phyloP scores from a whole-genome alignment of 2,888 invertebrate species.

The Sphecodes monilicornis region DNA sequence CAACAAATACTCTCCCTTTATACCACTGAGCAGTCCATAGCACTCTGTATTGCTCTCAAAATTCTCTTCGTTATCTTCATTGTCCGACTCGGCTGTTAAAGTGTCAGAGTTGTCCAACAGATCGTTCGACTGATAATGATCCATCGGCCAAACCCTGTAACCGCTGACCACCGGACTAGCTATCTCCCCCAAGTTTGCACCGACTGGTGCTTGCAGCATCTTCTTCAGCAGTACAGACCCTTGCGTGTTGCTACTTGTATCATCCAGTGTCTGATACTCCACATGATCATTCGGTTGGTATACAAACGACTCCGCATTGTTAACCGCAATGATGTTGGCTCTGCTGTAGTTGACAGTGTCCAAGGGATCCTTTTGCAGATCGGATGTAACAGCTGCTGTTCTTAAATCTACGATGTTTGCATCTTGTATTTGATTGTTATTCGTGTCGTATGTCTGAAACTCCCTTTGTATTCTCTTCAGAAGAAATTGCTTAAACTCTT shows the following conservation, averaged over 20 bases:
- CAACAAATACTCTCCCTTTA: constrained; percentile 63
- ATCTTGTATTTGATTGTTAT: constrained; percentile 71
- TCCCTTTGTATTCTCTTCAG: constrained; percentile 74
- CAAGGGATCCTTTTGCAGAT: constrained; percentile 44
- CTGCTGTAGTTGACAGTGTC: constrained; percentile 41
- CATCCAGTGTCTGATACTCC: constrained; percentile 55
- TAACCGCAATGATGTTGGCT: constrained; percentile 57
- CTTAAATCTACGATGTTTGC: constrained; percentile 74
- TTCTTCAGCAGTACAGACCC: constrained; percentile 77
- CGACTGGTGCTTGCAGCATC: constrained; percentile 82
- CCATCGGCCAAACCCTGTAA: constrained; percentile 67
- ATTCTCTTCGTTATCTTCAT: constrained; percentile 73
- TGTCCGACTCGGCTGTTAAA: constrained; percentile 80
- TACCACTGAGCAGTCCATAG: constrained; percentile 66
- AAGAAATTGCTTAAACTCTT: constrained; percentile 78
- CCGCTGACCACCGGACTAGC: constrained; percentile 75
- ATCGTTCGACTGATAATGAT: constrained; percentile 68
- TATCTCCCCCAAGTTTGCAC: constrained; percentile 80
- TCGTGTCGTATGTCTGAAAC: constrained; percentile 72
- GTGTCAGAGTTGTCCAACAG: constrained; percentile 81
- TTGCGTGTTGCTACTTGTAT: constrained; percentile 57
- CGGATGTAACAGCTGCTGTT: constrained; percentile 65
- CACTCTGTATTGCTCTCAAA: constrained; percentile 64
- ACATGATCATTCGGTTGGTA: constrained; percentile 51
- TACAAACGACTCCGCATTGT: constrained; percentile 46